Percentiles rank a stretch among this genome's conserved stretches.
Evolutionary conservation across 2,888 invertebrate species (phyloP).

Genomic region (Himalopsyche japonica): DNA sequence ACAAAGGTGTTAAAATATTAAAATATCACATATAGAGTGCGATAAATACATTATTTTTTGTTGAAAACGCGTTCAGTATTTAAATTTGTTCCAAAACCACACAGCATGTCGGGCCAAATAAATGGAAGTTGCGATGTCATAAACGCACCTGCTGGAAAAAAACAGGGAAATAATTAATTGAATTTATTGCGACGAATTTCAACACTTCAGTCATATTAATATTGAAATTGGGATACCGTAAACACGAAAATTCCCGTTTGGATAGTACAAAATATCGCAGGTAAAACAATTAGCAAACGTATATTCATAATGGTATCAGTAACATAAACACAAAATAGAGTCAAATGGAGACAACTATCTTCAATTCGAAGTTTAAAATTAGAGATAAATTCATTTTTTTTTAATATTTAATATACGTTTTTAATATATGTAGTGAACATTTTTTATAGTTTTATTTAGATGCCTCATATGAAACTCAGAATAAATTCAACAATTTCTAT

Average conservation of each 20-base stretch:
- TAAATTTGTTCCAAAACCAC: background rate
- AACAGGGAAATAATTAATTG: background rate
- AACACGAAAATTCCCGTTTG: background rate
- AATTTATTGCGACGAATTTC: background rate
- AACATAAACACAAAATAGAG: too few species aligned
- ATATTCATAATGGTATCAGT: too few species aligned
- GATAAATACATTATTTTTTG: background rate
- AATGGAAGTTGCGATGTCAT: background rate
- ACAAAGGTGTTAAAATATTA: too few species aligned
- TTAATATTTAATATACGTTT: too few species aligned
- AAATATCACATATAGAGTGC: background rate
- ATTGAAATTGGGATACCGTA: background rate
- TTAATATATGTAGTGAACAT: too few species aligned
- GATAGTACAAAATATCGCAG: background rate
- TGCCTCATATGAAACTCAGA: too few species aligned
- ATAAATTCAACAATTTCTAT: too few species aligned
- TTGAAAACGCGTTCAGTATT: background rate
- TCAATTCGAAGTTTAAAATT: too few species aligned
- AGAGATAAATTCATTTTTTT: too few species aligned
- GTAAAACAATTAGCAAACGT: too few species aligned
- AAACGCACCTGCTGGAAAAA: background rate
- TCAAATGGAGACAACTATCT: too few species aligned
- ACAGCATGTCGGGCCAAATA: background rate
- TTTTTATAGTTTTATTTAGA: too few species aligned
- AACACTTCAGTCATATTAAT: background rate